A percentile compares a stretch with the other conserved stretches of the same genome.
phyloP scores from a whole-genome alignment of 2,888 invertebrate genomes.

The Saturnia japonica region DNA sequence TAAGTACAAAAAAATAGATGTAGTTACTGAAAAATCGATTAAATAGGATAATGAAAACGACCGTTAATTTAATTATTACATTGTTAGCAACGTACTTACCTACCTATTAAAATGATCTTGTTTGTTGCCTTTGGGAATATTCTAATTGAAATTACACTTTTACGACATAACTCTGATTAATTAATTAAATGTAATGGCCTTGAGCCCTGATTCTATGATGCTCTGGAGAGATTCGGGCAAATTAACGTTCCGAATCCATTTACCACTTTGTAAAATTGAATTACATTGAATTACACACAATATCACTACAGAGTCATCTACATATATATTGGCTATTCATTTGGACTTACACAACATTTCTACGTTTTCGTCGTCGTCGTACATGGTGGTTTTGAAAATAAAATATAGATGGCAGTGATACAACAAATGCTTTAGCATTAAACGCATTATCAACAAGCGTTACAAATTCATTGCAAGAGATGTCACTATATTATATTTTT shows the following conservation, averaged over 20 bases:
- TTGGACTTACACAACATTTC: not conserved
- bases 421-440: not conserved
- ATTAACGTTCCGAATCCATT: not conserved
- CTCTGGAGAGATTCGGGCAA: not conserved
- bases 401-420: not conserved
- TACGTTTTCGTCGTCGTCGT: not conserved
- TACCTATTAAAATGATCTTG: not conserved
- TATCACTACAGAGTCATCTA: not conserved
- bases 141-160: slow-evolving; percentile 11
- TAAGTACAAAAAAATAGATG: no score
- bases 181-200: slow-evolving; percentile 13
- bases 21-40: no score
- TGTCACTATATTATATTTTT: not conserved
- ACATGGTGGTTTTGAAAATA: no score
- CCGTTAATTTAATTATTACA: not conserved
- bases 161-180: slow-evolving; percentile 9
- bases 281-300: no score
- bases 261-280: not conserved
- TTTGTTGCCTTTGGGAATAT: not conserved
- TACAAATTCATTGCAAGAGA: not conserved
- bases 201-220: slow-evolving; percentile 1
- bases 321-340: not conserved
- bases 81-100: not conserved
- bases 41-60: no score
- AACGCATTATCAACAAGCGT: no score